Evolutionary conservation across 2,888 invertebrate genomes (phyloP), one percentile per base, ranked within the genome.

Genomic region (Acleris laterana): DNA sequence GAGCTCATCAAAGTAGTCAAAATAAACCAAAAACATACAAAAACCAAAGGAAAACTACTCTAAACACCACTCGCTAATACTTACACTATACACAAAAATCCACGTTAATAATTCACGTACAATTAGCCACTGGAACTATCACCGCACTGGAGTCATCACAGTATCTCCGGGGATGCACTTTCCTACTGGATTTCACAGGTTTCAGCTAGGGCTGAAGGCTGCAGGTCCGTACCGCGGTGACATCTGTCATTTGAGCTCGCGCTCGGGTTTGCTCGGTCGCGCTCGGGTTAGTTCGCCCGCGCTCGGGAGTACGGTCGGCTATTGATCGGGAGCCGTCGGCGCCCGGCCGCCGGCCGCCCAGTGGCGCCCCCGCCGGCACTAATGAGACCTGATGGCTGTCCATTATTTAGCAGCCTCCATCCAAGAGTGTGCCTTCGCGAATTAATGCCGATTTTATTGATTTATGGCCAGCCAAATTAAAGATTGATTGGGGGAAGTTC

Each of bases 381-480:
- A 90, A 90, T 89, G 87, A 90, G 83, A 89, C 77, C 87, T 88
- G 88, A 90, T 90, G 84, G 86, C 80, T 81, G 88, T 90, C 88
- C 89, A 91, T 92, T 90, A 92, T 91, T 90, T 88, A 90, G 86
- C 88, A 87, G 85, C 86, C 82, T 84, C 87, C 62, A 38, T 84
- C 87, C 80, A 81, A 87, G 85, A 85, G 83, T 76, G 82, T 78
- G 82, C 84, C 84, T 84, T 78, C 83, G 86, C 84, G 80, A 89
- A 91, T 91, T 89, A 89, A 90, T 90, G 88, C 87, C 81, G 79
- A 82, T 87, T 88, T 87, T 88, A 91, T 92, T 90, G 91, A 91
- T 91, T 91, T 87, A 90, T 88, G 83, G 85, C 85, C 80, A 79
- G 80, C 81, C 78, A 85, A 88, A 87, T 87, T 87, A 88, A 85